phyloP scores from a whole-genome alignment of 1,140 invertebrate species.

The Chrysopa pallens region DNA sequence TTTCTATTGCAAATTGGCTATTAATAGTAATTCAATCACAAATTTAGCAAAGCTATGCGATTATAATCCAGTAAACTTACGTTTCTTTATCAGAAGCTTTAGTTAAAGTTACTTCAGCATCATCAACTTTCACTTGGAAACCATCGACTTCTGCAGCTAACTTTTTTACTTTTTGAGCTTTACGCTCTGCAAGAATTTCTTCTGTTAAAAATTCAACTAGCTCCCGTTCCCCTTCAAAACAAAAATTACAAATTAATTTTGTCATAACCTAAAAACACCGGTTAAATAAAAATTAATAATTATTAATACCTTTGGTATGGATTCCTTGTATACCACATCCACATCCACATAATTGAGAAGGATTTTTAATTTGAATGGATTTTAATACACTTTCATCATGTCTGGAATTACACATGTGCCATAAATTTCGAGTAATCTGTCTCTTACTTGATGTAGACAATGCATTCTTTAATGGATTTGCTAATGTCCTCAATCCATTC shows the following conservation, averaged over 20 bases:
- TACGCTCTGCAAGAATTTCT: conserved; percentile 75
- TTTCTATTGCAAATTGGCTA: no score
- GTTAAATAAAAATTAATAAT: neutral
- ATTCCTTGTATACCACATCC: conserved; percentile 34
- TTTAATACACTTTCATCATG: conserved; percentile 10
- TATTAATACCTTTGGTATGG: conserved; percentile 45
- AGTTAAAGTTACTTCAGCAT: conserved; percentile 57
- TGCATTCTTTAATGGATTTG: conserved; percentile 25
- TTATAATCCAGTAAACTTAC: conserved; percentile 28
- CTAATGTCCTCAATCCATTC: conserved; percentile 25
- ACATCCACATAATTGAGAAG: conserved; percentile 35
- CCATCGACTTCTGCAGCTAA: conserved; percentile 60
- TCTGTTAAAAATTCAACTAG: conserved; percentile 72
- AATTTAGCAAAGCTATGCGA: no score
- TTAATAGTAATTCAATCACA: no score
- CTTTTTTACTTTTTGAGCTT: conserved; percentile 53
- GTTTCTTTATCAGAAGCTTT: conserved; percentile 56
- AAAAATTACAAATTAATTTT: conserved; percentile 1
- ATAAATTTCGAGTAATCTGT: conserved; percentile 42
- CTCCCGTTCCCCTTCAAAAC: conserved; percentile 56
- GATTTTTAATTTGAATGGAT: conserved; percentile 18
- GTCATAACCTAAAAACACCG: conserved; percentile 3
- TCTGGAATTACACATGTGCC: conserved; percentile 40
- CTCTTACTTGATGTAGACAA: conserved; percentile 29
- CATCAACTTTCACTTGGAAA: conserved; percentile 54